Conservation (phyloP, 2,797 vertebrate species). For the Sciurus vulgaris region DNA sequence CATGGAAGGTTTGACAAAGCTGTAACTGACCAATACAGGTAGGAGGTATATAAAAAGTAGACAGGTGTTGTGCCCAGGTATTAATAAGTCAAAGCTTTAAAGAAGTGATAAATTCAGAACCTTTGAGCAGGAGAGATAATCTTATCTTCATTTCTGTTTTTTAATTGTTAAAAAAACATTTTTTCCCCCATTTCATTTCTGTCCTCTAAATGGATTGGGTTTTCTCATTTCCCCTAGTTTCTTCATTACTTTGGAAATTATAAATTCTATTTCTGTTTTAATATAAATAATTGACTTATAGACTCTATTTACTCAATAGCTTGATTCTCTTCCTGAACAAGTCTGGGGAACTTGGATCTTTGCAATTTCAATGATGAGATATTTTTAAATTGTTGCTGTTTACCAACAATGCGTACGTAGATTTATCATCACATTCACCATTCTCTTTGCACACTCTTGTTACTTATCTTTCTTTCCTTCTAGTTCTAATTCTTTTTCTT, state of each 20-base stretch:
- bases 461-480: not conserved
- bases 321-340: not conserved
- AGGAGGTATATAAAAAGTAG: not conserved
- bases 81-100: not conserved
- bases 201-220: not conserved
- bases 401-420: not conserved
- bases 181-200: not conserved
- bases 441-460: not conserved
- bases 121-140: not conserved
- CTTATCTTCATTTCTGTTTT: not conserved
- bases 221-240: slow-evolving; percentile 16
- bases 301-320: not conserved
- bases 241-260: not conserved
- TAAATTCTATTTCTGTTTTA: not conserved
- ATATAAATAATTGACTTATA: not conserved
- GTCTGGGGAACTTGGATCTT: not conserved
- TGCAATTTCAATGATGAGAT: not conserved
- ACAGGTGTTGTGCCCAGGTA: not conserved
- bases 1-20: not conserved
- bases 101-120: not conserved
- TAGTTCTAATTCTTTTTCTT: not conserved
- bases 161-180: not conserved
- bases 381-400: not conserved
- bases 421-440: no score
- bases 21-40: not conserved